Percentiles rank a stretch among this genome's conserved stretches.
These are phyloP conservation scores for Leuciscus waleckii DNA, from an alignment of 2,797 vertebrate species.

Conservation along the genomic window DNA sequence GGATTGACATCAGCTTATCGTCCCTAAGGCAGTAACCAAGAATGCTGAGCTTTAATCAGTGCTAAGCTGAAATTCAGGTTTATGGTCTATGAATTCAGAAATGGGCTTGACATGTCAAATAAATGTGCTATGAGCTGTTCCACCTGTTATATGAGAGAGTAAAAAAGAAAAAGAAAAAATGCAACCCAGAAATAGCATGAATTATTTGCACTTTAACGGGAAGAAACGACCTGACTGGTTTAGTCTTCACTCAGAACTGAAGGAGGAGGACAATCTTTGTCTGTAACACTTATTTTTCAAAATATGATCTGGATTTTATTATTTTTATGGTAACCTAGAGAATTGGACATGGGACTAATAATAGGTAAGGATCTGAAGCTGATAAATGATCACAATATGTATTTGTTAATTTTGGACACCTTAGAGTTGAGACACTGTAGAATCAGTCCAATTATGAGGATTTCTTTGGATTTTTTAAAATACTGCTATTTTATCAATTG, in stretches of 20 bases:
- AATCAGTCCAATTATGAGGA: background rate
- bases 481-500: background rate
- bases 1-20: background rate
- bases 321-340: background rate
- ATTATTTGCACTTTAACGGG: background rate
- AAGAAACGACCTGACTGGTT: background rate
- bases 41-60: no score
- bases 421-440: background rate
- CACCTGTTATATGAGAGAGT: background rate
- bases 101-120: background rate
- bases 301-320: background rate
- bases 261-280: background rate
- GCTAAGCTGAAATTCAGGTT: conserved; percentile 25
- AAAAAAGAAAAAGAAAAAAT: no score
- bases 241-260: background rate
- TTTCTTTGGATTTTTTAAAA: background rate
- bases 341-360: background rate
- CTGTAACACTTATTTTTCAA: background rate
- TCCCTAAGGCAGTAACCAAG: background rate
- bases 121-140: background rate
- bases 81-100: background rate
- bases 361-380: conserved; percentile 4
- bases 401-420: background rate
- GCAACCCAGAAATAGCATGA: background rate
- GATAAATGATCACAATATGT: background rate